Evolutionary conservation across 2,113 vertebrate species (phyloP), one percentile per base, ranked within the genome.

Genomic region (Ctenomys sociabilis): DNA sequence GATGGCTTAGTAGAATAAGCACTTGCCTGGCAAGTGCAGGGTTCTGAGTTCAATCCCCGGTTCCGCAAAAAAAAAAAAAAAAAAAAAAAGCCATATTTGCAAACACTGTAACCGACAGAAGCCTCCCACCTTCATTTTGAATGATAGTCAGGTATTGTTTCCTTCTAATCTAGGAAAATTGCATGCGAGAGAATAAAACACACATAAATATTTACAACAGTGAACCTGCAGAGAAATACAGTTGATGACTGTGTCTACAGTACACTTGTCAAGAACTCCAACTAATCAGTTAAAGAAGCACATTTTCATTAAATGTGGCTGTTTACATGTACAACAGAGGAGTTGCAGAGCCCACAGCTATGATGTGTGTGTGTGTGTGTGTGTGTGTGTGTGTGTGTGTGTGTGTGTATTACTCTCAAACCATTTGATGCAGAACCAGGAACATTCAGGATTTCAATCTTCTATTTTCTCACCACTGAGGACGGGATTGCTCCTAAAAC

Each of bases 11-110:
- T n/a, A n/a, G n/a, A n/a, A n/a, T n/a, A n/a, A n/a, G n/a, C n/a
- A n/a, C n/a, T n/a, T n/a, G n/a, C n/a, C n/a, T n/a, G n/a, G n/a
- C n/a, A n/a, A n/a, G n/a, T n/a, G n/a, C n/a, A n/a, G n/a, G n/a
- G n/a, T n/a, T n/a, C n/a, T n/a, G n/a, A n/a, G n/a, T n/a, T n/a
- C n/a, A n/a, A n/a, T n/a, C n/a, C n/a, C n/a, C n/a, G n/a, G n/a
- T n/a, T n/a, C n/a, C n/a, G n/a, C n/a, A n/a, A n/a, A n/a, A n/a
- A n/a, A n/a, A n/a, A n/a, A n/a, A n/a, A n/a, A n/a, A n/a, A n/a
- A n/a, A n/a, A n/a, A n/a, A n/a, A n/a, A 90, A 87, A 93, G 90
- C 70, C 93, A 97, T 75, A 30, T 45, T 93, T 93, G 93, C 59
- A 93, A 93, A 94, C 70, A 82, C 54, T 45, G 4, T 91, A 85